Base-by-base conservation (phyloP, 2,888 invertebrate genomes). In the Salticus scenicus region DNA sequence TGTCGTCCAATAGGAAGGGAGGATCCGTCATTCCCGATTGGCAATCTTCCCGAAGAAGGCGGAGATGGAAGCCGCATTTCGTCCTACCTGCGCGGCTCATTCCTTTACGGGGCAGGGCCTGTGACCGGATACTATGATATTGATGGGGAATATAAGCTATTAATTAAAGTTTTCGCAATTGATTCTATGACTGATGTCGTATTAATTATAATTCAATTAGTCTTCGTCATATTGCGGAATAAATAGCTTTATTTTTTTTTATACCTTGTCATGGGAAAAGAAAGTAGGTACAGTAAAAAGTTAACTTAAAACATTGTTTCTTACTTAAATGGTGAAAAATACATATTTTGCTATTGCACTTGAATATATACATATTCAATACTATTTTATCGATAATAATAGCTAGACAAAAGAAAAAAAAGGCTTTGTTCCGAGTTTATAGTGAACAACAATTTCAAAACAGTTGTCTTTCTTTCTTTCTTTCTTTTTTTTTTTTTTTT, bases 41-140 rank as follows among this genome's bases (percentile, higher is more conserved):
- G 76, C 64, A 67, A 51, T 12, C 41, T n/a, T 14, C 33, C 30
- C 27, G 69, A 33, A 17, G 20, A 17, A 72, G 79, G 79, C 79
- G 81, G 81, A 74, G 74, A 28, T 17, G 12, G 27, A 37, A n/a
- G 76, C 41, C 37, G 71, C 76, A 66, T 76, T 71, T 64, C 82
- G 64, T 51, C 77, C 83, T 84, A 77, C 83, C 83, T 84, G 83
- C 77, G 72, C 83, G 33, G 27, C 66, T 83, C 82, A 72, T 76
- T 76, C 82, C 82, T 27, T 31, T n/a, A 66, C 75, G 81, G 70
- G 70, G 75, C 71, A 72, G 75, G 70, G 63, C 76, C 63, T 14
- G 10, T 17, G 27, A 17, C 41, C 70, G 30, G 24, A 28, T 28
- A 27, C 8, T 28, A 10, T 27, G 28, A 28, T 28, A 28, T 63